Base-by-base conservation (phyloP, 2,888 invertebrate species). In the Scaptomyza caliginosa region DNA sequence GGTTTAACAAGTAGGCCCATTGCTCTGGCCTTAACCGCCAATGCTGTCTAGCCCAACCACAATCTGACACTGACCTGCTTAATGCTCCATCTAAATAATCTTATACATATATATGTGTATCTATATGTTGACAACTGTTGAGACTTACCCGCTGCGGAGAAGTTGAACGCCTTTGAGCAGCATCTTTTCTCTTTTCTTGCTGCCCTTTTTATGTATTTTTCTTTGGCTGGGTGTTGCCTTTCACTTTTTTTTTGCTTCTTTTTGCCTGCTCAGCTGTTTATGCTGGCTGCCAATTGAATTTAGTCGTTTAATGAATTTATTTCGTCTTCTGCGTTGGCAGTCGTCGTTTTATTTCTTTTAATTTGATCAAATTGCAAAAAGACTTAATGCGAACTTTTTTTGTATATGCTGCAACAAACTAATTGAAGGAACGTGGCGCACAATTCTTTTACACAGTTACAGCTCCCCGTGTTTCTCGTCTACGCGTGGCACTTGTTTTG, bases 81-180 rank as follows among this genome's bases (percentile, higher is more conserved):
- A 55, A 52, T 66, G 48, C 10, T 30, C 45, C 23, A 42, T 34
- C 39, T 38, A 50, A 11, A 45, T 17, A 10, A n/a, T n/a, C 13
- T 32, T 7, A 3, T 56, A 8, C 11, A 17, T 42, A 23, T 21
- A 10, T 24, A 17, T 11, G 2, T 11, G 24, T 2, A 24, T 16
- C 3, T 28, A 4, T 7, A 34, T 23, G 13, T n/a, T 19, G n/a
- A 24, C 19, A 45, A 24, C 10, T 38, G 13, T 19, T 59, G 2
- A 21, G 43, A 73, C 87, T 74, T 65, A 87, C 87, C 87, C 71
- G 74, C 64, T 52, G 48, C 76, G 77, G 43, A 88, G 52, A 62
- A 88, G 50, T 59, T 82, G 87, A 5, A 84, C 65, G 66, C 81
- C 86, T 74, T 77, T 86, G 49, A 88, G 60, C 48, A 88, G 60